Conservation (phyloP, 2,797 vertebrate species). For the Gouania willdenowi region DNA sequence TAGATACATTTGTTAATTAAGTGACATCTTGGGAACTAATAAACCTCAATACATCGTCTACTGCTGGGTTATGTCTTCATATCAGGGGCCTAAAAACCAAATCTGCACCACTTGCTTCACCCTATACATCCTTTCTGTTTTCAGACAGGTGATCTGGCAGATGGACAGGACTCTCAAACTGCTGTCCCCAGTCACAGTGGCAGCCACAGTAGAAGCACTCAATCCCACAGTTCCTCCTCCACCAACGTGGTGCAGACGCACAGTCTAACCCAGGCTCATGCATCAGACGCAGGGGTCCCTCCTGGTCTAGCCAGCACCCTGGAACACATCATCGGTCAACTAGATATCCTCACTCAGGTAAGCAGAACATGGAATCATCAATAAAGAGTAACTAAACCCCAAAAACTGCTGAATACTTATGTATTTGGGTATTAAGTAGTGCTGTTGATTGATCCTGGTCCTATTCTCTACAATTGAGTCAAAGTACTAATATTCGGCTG, state of each 20-base stretch:
- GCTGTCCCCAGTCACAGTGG: conserved; percentile 22
- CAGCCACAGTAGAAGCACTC: conserved; percentile 44
- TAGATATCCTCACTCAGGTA: conserved; percentile 95
- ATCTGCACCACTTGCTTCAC: not conserved
- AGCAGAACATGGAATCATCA: conserved; percentile 31
- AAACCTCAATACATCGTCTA: not conserved
- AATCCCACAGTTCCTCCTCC: conserved; percentile 34
- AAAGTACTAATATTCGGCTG: too few relatives aligned
- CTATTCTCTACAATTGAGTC: too few relatives aligned
- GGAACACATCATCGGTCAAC: conserved; percentile 88
- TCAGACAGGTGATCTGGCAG: conserved; percentile 61
- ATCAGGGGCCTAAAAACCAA: not conserved
- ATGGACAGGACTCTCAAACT: conserved; percentile 43
- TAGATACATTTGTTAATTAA: too few relatives aligned
- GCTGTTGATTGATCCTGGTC: too few relatives aligned
- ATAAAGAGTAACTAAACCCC: too few relatives aligned
- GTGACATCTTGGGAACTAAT: not conserved
- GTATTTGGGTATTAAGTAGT: too few relatives aligned
- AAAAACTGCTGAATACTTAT: too few relatives aligned
- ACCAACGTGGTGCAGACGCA: conserved; percentile 34
- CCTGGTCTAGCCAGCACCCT: conserved; percentile 78
- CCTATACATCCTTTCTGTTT: conserved; percentile 43
- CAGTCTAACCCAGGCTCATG: conserved; percentile 13
- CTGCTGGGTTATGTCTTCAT: not conserved
- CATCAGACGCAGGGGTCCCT: conserved; percentile 48